Percentiles rank a stretch among this genome's conserved stretches.
Evolutionary conservation across 2,797 vertebrate species (phyloP).

Genomic region (Mormyrus proboscirostris): DNA sequence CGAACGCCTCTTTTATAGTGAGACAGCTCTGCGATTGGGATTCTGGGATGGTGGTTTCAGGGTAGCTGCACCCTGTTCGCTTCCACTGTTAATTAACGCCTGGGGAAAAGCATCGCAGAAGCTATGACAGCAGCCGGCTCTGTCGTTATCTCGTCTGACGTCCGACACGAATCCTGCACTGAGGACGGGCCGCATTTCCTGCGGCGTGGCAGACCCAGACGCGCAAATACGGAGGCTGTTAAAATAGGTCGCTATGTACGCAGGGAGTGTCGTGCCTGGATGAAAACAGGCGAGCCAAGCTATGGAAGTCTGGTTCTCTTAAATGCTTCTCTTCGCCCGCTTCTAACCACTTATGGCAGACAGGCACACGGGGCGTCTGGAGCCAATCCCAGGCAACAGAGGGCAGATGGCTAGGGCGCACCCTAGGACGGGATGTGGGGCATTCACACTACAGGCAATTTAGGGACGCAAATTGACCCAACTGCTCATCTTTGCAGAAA

Average conservation of each 20-base stretch:
- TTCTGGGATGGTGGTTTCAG: slow-evolving; percentile 39
- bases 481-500: not conserved
- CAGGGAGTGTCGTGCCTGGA: slow-evolving; percentile 28
- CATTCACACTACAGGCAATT: not conserved
- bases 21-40: slow-evolving; percentile 50
- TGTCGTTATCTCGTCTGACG: slow-evolving; percentile 40
- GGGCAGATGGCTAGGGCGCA: not conserved
- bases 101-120: slow-evolving; percentile 17
- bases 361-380: not conserved
- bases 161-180: slow-evolving; percentile 10
- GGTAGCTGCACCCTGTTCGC: slow-evolving; percentile 35
- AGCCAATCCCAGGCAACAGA: slow-evolving; percentile 3
- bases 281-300: slow-evolving; percentile 27
- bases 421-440: not conserved
- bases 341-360: not conserved
- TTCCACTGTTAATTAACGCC: slow-evolving; percentile 44
- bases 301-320: not conserved
- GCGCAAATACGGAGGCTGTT: not conserved
- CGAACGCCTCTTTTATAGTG: slow-evolving; percentile 36
- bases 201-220: slow-evolving; percentile 6
- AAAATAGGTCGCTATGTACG: not conserved
- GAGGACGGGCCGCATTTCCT: slow-evolving; percentile 33
- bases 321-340: not conserved
- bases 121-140: slow-evolving; percentile 36
- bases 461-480: not conserved